A percentile compares a stretch with the other conserved stretches of the same genome.
phyloP scores from a whole-genome alignment of 1,140 invertebrate species.

The Nylanderia fulva region DNA sequence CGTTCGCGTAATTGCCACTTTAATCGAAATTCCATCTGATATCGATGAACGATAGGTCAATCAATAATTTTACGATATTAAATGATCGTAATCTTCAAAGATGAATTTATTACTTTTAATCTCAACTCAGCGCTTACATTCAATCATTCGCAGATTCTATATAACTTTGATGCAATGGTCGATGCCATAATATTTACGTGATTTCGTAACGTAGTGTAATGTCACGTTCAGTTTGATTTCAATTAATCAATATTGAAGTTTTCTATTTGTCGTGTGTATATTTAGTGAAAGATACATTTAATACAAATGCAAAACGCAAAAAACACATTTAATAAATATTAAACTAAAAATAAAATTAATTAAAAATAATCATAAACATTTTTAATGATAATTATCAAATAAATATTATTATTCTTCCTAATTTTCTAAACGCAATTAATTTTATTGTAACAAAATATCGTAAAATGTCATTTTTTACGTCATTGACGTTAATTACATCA shows the following conservation, averaged over 20 bases:
- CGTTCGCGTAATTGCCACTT: neutral
- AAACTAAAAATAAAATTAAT: conserved; percentile 2
- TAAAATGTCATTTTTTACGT: neutral
- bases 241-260: neutral
- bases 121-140: neutral
- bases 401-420: neutral
- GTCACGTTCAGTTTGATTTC: conserved; percentile 2
- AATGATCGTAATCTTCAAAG: conserved; percentile 25
- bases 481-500: neutral
- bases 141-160: neutral
- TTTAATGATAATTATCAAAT: conserved; percentile 18
- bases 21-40: conserved; percentile 13
- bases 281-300: neutral
- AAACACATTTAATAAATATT: neutral
- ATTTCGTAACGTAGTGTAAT: conserved; percentile 2
- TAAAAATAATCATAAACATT: neutral
- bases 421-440: conserved; percentile 38
- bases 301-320: neutral
- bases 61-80: conserved; percentile 3
- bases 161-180: conserved; percentile 13
- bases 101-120: conserved; percentile 39
- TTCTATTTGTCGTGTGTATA: neutral
- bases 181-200: neutral
- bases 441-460: neutral
- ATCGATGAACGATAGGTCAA: conserved; percentile 4